Evolutionary conservation across 2,888 invertebrate genomes (phyloP).

Genomic region (Teinopalpus imperialis): DNA sequence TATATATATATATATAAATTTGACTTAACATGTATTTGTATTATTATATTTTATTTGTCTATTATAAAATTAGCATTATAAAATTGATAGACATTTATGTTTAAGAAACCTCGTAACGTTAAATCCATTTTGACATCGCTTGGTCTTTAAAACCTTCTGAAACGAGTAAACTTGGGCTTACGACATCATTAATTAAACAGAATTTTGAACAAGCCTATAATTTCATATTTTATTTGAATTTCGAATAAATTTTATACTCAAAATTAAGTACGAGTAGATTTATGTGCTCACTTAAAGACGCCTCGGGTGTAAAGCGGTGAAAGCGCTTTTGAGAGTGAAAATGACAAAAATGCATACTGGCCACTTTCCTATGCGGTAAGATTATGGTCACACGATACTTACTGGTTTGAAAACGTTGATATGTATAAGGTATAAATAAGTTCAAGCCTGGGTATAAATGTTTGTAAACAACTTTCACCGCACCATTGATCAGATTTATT

Average conservation of each 20-base stretch:
- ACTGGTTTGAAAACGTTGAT: slow-evolving; percentile 50
- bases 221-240: slow-evolving; percentile 25
- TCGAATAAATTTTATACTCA: slow-evolving; percentile 22
- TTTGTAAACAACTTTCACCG: slow-evolving; percentile 28
- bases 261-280: slow-evolving; percentile 21
- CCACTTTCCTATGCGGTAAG: slow-evolving; percentile 59
- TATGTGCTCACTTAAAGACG: slow-evolving; percentile 13
- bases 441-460: slow-evolving; percentile 15
- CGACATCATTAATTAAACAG: slow-evolving; percentile 27
- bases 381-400: slow-evolving; percentile 44
- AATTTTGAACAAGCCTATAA: slow-evolving; percentile 26
- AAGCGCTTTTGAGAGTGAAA: slow-evolving; percentile 59
- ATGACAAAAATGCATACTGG: slow-evolving; percentile 58
- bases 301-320: slow-evolving; percentile 42
- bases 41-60: too few relatives aligned
- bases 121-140: slow-evolving; percentile 22
- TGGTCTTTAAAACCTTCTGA: slow-evolving; percentile 17
- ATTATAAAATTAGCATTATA: too few relatives aligned
- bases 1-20: too few relatives aligned
- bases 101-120: slow-evolving; percentile 9
- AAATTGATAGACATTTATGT: too few relatives aligned
- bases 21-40: too few relatives aligned
- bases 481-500: slow-evolving; percentile 5
- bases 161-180: slow-evolving; percentile 25
- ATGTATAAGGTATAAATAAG: slow-evolving; percentile 25